Percentiles rank a stretch among this genome's conserved stretches.
phyloP scores from a whole-genome alignment of 2,888 invertebrate species.

The Cinara cedri region DNA sequence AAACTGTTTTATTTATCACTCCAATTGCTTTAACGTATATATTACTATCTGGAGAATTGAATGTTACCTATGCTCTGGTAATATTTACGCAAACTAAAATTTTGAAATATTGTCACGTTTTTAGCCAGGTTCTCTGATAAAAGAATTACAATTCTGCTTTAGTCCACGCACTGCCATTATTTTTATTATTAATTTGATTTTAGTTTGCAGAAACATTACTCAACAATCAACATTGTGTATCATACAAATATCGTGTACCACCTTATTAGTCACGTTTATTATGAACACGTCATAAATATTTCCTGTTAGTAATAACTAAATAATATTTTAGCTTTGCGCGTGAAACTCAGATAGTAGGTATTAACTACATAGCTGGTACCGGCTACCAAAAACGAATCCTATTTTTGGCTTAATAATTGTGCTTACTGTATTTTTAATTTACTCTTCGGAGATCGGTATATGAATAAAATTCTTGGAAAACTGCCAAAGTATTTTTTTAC shows the following conservation, averaged over 20 bases:
- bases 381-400: neutral
- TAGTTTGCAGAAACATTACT: slow-evolving; percentile 23
- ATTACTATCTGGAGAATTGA: neutral
- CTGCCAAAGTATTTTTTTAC: slow-evolving; percentile 13
- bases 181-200: slow-evolving; percentile 33
- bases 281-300: slow-evolving; percentile 46
- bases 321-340: neutral
- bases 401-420: slow-evolving; percentile 37
- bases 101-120: slow-evolving; percentile 43
- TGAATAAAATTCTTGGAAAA: slow-evolving; percentile 10
- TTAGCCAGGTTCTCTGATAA: neutral
- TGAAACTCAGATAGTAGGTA: neutral
- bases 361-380: neutral
- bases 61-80: neutral
- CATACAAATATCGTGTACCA: neutral
- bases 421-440: neutral
- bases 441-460: neutral
- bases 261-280: slow-evolving; percentile 31
- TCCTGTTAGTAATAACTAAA: slow-evolving; percentile 23
- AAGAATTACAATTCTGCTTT: neutral
- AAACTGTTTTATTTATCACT: neutral
- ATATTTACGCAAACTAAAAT: neutral
- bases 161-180: neutral
- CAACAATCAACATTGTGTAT: neutral
- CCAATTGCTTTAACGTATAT: neutral